Percentiles rank a stretch among this genome's conserved stretches.
These are phyloP conservation scores for Clarias pachynema DNA, from an alignment of 2,797 vertebrate genomes.

Conservation along the genomic window DNA sequence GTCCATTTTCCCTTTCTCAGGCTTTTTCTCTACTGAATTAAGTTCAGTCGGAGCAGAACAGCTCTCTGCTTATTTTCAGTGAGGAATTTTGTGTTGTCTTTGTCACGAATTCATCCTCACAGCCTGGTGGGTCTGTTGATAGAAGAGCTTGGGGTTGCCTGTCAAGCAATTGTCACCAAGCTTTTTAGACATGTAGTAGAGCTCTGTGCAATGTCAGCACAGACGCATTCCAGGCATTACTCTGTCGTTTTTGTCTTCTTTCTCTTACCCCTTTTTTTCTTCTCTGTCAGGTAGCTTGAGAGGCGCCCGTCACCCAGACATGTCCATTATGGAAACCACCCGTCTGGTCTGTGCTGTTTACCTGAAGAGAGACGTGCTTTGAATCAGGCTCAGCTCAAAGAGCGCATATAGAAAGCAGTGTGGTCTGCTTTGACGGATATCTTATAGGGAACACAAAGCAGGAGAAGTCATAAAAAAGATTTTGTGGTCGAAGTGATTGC, in stretches of 20 bases:
- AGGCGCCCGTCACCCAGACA: constrained; percentile 70
- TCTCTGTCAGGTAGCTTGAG: constrained; percentile 67
- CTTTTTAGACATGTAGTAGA: constrained; percentile 19
- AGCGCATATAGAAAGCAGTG: not conserved
- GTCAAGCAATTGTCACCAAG: constrained; percentile 44
- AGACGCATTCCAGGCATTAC: constrained; percentile 52
- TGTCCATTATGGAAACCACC: constrained; percentile 67
- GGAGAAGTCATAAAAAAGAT: not conserved
- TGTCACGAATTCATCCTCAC: not conserved
- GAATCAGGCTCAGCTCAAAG: constrained; percentile 16
- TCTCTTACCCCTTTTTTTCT: constrained; percentile 6
- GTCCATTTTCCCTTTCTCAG: not conserved
- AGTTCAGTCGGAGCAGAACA: not conserved
- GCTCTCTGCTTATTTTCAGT: constrained; percentile 13
- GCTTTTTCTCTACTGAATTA: not conserved
- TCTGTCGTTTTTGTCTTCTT: constrained; percentile 19
- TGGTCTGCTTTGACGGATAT: constrained; percentile 1
- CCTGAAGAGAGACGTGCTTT: constrained; percentile 61
- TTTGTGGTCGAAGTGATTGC: too few relatives aligned
- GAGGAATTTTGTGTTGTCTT: not conserved
- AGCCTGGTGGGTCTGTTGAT: constrained; percentile 23
- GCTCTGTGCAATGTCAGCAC: constrained; percentile 29
- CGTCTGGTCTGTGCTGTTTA: constrained; percentile 73
- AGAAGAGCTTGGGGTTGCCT: not conserved
- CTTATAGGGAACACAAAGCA: not conserved